A percentile compares a stretch with the other conserved stretches of the same genome.
These are phyloP conservation scores for Venturia canescens DNA, from an alignment of 1,140 invertebrate genomes.

Conservation along the genomic window DNA sequence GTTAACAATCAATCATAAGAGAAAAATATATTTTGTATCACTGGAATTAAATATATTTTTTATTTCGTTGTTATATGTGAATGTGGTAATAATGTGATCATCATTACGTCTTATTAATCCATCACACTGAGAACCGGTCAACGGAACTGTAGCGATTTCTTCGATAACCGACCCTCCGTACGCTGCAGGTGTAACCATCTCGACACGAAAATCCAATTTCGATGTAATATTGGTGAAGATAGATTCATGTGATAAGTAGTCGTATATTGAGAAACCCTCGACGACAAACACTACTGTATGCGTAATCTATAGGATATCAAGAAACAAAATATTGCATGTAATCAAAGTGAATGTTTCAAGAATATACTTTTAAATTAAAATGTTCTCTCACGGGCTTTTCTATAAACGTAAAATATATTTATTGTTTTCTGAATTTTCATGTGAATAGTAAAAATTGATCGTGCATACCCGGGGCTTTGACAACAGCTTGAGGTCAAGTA, in stretches of 20 bases:
- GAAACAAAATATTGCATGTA: slow-evolving; percentile 35
- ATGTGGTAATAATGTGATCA: no score
- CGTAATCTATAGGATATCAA: slow-evolving; percentile 61
- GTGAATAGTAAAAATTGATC: no score
- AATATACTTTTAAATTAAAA: no score
- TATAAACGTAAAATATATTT: no score
- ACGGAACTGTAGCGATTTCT: slow-evolving; percentile 86
- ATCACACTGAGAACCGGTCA: slow-evolving; percentile 83
- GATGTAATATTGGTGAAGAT: slow-evolving; percentile 79
- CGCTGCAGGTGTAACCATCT: slow-evolving; percentile 84
- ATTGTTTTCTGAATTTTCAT: no score
- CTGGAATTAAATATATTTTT: no score
- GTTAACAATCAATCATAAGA: slow-evolving; percentile 47
- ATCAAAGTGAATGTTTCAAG: no score
- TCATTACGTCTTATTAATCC: slow-evolving; percentile 70
- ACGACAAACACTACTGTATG: slow-evolving; percentile 86
- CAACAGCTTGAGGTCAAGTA: neutral
- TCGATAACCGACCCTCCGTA: slow-evolving; percentile 85
- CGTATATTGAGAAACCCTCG: slow-evolving; percentile 86
- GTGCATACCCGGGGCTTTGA: no score
- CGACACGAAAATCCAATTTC: slow-evolving; percentile 82
- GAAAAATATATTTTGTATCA: no score
- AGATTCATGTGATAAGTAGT: slow-evolving; percentile 83
- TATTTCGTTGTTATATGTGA: no score
- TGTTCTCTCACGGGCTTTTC: no score